A percentile compares a stretch with the other conserved stretches of the same genome.
These are phyloP conservation scores for Hyperoodon ampullatus DNA, from an alignment of 2,113 vertebrate species.

Conservation along the genomic window DNA sequence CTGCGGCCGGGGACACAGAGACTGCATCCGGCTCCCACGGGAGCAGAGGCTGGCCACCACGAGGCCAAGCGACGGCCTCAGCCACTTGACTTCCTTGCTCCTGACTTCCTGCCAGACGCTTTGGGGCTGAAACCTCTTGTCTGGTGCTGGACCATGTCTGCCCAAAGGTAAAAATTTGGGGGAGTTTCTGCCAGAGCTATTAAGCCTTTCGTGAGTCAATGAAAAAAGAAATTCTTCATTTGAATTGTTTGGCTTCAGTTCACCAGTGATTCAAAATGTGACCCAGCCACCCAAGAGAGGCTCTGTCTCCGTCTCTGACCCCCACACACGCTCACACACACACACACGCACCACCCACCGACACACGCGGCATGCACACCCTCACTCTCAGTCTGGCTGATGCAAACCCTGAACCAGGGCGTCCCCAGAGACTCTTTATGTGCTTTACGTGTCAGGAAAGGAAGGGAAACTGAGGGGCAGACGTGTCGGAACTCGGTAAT, in stretches of 20 bases:
- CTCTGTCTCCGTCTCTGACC: not conserved
- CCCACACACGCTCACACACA: not conserved
- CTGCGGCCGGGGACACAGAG: rapidly evolving
- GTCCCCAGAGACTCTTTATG: rapidly evolving
- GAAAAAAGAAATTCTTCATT: slow-evolving; percentile 44
- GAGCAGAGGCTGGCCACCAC: not conserved
- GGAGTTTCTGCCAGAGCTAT: slow-evolving; percentile 43
- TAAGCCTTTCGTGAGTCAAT: slow-evolving; percentile 22
- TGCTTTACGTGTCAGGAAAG: too few species aligned
- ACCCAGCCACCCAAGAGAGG: not conserved
- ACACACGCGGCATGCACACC: too few species aligned
- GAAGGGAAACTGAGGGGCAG: too few species aligned
- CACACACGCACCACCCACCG: too few species aligned
- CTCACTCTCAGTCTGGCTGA: not conserved
- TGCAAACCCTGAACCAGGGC: not conserved
- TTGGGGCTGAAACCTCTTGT: slow-evolving; percentile 45
- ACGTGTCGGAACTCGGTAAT: rapidly evolving
- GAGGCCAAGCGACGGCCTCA: rapidly evolving
- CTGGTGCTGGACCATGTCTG: slow-evolving; percentile 47
- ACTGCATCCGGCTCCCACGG: not conserved
- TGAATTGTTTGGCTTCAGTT: not conserved
- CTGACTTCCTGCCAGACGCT: slow-evolving; percentile 52
- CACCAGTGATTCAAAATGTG: not conserved
- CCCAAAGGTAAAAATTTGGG: slow-evolving; percentile 58
- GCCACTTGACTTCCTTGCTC: slow-evolving; percentile 40